Evolutionary conservation across 2,797 vertebrate genomes (phyloP).

Genomic region (Leuciscus waleckii): DNA sequence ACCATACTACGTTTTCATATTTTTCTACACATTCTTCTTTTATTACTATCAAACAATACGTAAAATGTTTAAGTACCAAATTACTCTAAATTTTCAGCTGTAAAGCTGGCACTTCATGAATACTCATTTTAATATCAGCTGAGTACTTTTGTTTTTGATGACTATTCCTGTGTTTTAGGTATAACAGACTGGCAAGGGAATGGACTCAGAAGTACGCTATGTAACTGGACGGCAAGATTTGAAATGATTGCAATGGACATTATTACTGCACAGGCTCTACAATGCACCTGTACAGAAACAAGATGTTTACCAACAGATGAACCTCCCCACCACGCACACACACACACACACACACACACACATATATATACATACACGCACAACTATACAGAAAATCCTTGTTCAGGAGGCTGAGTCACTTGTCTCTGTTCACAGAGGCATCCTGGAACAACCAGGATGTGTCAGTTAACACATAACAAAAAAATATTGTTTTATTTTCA

Average conservation of each 20-base stretch:
- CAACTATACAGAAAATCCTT: background rate
- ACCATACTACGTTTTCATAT: background rate
- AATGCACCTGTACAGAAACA: constrained; percentile 55
- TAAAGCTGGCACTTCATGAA: background rate
- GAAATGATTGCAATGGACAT: constrained; percentile 54
- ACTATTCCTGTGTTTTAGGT: constrained; percentile 65
- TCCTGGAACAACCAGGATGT: constrained; percentile 6
- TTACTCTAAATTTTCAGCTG: background rate
- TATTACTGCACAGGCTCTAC: constrained; percentile 66
- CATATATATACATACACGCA: background rate
- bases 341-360: background rate
- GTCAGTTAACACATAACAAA: constrained; percentile 54
- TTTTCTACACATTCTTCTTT: background rate
- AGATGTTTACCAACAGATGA: constrained; percentile 55
- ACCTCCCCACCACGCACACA: constrained; percentile 19
- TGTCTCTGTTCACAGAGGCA: constrained; percentile 5
- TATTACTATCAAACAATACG: background rate
- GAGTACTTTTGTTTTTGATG: background rate
- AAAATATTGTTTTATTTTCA: constrained; percentile 47
- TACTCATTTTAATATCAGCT: background rate
- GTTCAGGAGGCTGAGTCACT: constrained; percentile 11
- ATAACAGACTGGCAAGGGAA: constrained; percentile 77
- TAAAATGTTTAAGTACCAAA: background rate
- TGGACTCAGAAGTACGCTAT: constrained; percentile 80
- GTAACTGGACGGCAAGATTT: constrained; percentile 66